Evolutionary conservation across 1,140 invertebrate genomes (phyloP), one percentile per base, ranked within the genome.

Genomic region (Drosophila elegans): DNA sequence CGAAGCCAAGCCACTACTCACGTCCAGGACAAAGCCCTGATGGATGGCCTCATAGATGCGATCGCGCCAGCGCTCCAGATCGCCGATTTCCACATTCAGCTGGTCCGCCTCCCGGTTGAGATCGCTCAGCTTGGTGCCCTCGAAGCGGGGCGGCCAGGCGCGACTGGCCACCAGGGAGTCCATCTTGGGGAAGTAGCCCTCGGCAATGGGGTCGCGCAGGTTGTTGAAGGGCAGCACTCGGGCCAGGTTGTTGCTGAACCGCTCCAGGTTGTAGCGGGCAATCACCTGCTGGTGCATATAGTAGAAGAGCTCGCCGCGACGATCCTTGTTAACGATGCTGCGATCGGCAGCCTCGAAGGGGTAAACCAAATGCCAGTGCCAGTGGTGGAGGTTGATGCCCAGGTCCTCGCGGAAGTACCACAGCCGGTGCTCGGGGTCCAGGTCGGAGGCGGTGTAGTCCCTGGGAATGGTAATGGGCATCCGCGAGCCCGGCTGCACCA

Each of bases 321-420:
- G 91, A 92, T 96, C 95, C 91, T 96, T 96, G 78, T 93, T 91
- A 1, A 96, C 95, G 49, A 96, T 94, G 41, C 90, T 80, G n/a
- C 92, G 93, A 49, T 93, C 91, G 11, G 93, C 90, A 2, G 94
- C 94, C 61, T 95, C 94, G 80, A 95, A 95, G 2, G 96, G 96
- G 82, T 97, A 97, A 3, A 97, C 95, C 57, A 97, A 93, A 92
- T 97, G 96, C 96, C 95, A 96, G 92, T 97, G 96, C 97, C 97
- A 98, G 81, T 98, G 96, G 91, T 96, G 95, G 2, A 96, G 93
- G 91, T 96, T 96, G 81, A 96, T 93, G 68, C 95, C 96, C 69
- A 95, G 93, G 91, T 95, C 95, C 83, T 96, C 96, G 21, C 95
- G 94, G 94, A 96, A 96, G 91, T 96, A 96, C 92, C 92, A 92